Evolutionary conservation across 2,888 invertebrate species (phyloP), one percentile per base, ranked within the genome.

Genomic region (Dolichopus griseipennis): DNA sequence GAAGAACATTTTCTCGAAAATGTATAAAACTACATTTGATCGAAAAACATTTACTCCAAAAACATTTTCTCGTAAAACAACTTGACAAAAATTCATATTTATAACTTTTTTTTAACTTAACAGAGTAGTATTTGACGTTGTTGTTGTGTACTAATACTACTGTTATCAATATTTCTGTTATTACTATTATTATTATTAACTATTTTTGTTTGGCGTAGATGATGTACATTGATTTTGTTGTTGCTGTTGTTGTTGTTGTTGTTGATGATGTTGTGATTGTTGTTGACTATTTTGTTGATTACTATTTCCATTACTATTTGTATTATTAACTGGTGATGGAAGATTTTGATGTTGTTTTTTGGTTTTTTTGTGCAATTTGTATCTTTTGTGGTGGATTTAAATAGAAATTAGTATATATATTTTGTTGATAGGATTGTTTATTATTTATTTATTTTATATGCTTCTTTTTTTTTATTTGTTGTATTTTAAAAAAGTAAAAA

Each of bases 61-160:
- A n/a, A n/a, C n/a, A n/a, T n/a, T n/a, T n/a, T n/a, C n/a, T n/a
- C n/a, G n/a, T n/a, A n/a, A n/a, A n/a, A n/a, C n/a, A n/a, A n/a
- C n/a, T n/a, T n/a, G n/a, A n/a, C n/a, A n/a, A n/a, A n/a, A n/a
- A n/a, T n/a, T n/a, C n/a, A n/a, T n/a, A n/a, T n/a, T n/a, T n/a
- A n/a, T n/a, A n/a, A n/a, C n/a, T n/a, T n/a, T n/a, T n/a, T n/a
- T n/a, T n/a, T n/a, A n/a, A n/a, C n/a, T n/a, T n/a, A n/a, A n/a
- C n/a, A n/a, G n/a, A n/a, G n/a, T 37, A 77, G 76, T 41, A 77
- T 74, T 72, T 77, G 76, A 64, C 81, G 79, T 70, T 79, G 79
- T 70, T 78, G 81, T 69, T 81, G 76, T 71, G 71, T 68, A 66
- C 34, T 64, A 20, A 37, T 34, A 21, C 7, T 27, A 63, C 15